Base-by-base conservation (phyloP, 2,113 vertebrate genomes). In the Lontra canadensis region DNA sequence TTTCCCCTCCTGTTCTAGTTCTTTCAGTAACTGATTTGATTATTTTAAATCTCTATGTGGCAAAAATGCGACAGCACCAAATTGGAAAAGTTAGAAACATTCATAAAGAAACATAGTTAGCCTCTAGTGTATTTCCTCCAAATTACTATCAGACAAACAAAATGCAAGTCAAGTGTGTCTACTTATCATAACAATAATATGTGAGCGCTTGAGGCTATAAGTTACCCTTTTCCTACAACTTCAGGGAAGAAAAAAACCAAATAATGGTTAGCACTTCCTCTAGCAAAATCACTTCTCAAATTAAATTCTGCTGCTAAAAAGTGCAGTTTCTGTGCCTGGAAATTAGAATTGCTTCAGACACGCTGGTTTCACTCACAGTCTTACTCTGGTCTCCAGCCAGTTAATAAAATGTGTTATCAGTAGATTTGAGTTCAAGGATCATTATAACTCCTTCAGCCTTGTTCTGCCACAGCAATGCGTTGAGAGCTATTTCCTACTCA, bases 351-450 rank as follows among this genome's bases (percentile, higher is more conserved):
- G 29, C 59, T 93, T 11, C 55, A 52, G 47, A 80, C 61, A 39
- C 0, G 17, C 20, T 31, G 47, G 49, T n/a, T 59, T 95, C 74
- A n/a, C n/a, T 61, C 61, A 36, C 71, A 42, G 63, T 55, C 55
- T 90, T 39, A 29, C 6, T 80, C 79, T 34, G 17, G 36, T 74
- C 49, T 88, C 89, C 42, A 55, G 63, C n/a, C 71, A 55, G 57
- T 86, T 74, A 36, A 89, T 74, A 74, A 74, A 89, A 92, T 11
- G 49, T 59, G 47, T 94, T 85, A 67, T 57, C 34, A 7, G 86
- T 25, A 86, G 59, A 90, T 63, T 12, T 42, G 76, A 96, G 88
- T 78, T 97, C 84, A 52, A 95, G 94, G 79, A 42, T 88, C 63
- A 12, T 76, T 80, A 31, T 94, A 79, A 91, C 47, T 74, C 76